These are phyloP conservation scores for Pachypsylla venusta DNA, from an alignment of 1,140 invertebrate species.

Conservation along the genomic window DNA sequence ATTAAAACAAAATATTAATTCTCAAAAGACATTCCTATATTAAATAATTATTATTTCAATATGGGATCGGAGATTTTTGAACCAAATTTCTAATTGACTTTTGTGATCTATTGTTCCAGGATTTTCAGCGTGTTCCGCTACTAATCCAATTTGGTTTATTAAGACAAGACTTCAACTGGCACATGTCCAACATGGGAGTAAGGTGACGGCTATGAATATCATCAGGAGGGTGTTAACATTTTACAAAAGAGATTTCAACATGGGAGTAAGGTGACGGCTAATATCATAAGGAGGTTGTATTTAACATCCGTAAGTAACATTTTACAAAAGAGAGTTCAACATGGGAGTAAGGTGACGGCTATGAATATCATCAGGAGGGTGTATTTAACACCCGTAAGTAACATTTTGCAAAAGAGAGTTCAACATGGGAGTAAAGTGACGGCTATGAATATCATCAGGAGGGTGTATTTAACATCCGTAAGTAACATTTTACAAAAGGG, in stretches of 20 bases:
- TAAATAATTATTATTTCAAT: no score
- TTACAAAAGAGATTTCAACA: no score
- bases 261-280: no score
- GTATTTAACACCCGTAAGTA: slow-evolving; percentile 20
- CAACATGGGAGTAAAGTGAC: no score
- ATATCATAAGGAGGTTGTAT: no score
- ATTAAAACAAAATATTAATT: no score
- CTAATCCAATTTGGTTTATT: slow-evolving; percentile 99
- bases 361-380: slow-evolving; percentile 63
- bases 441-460: slow-evolving; percentile 61
- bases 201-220: slow-evolving; percentile 58
- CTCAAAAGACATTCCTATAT: no score
- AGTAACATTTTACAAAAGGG: slow-evolving; percentile 38
- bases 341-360: slow-evolving; percentile 47
- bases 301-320: slow-evolving; percentile 15
- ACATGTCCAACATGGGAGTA: slow-evolving; percentile 45
- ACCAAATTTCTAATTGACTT: no score
- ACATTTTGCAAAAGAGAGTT: no score
- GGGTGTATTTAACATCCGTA: slow-evolving; percentile 35
- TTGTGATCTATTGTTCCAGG: no score
- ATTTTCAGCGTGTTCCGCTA: slow-evolving; percentile 85
- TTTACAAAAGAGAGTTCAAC: no score
- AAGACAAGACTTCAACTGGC: slow-evolving; percentile 96
- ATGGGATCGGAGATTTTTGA: no score
- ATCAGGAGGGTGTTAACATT: slow-evolving; percentile 64